These are phyloP conservation scores for Piprites chloris DNA, from an alignment of 2,113 vertebrate species.

Conservation along the genomic window DNA sequence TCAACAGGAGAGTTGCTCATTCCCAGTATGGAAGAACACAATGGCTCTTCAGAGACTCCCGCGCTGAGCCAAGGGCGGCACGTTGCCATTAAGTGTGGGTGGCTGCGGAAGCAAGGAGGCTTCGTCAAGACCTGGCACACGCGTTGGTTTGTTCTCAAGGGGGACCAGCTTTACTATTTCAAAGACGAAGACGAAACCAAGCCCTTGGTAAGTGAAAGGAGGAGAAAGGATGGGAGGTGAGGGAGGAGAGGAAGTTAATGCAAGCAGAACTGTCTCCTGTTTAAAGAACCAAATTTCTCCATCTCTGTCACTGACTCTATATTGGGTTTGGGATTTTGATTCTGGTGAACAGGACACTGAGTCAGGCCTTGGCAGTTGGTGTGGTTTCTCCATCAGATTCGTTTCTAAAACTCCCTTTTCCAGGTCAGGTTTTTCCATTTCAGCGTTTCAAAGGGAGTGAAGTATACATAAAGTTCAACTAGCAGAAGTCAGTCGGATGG, in stretches of 20 bases:
- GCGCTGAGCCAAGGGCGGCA: constrained; percentile 64
- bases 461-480: not conserved
- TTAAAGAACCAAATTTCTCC: not conserved
- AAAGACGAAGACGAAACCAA: constrained; percentile 98
- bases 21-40: constrained; percentile 85
- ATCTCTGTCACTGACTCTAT: not conserved
- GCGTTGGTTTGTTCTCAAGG: constrained; percentile 95
- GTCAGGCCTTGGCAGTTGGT: not conserved
- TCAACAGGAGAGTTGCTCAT: constrained; percentile 59
- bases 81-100: constrained; percentile 84
- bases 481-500: not conserved
- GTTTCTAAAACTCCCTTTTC: not conserved
- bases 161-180: constrained; percentile 93
- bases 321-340: not conserved
- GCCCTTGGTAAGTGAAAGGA: constrained; percentile 84
- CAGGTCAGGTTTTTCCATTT: not conserved
- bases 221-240: not conserved
- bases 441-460: not conserved
- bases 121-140: constrained; percentile 99
- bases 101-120: constrained; percentile 98
- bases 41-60: constrained; percentile 67
- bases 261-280: not conserved
- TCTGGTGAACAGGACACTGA: not conserved
- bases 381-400: not conserved
- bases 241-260: not conserved